Base-by-base conservation (phyloP, 2,797 vertebrate species). In the Poecilia gillii region DNA sequence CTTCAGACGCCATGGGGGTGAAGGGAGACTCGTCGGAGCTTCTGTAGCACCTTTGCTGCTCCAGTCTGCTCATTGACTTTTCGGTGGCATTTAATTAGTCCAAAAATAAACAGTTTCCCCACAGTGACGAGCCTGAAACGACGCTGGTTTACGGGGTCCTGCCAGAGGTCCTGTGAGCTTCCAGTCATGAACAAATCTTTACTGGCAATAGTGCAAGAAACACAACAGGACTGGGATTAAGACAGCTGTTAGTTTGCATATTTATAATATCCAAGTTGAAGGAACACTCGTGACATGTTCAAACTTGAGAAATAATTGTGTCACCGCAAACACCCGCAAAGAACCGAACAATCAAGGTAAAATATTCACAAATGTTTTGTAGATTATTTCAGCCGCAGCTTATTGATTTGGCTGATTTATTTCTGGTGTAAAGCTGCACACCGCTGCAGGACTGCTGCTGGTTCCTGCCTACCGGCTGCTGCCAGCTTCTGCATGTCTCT, bases 21-120 rank as follows among this genome's bases (percentile, higher is more conserved):
- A 1, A 13, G 45, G 45, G 1, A 20, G 49, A 31, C 18, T 78
- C 5, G 1, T 46, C 75, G 51, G 31, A 72, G 78, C 77, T 75
- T 81, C 49, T 41, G 9, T 49, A 76, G 74, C 72, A 59, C 28
- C 43, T 73, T 78, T 80, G 70, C 28, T 76, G n/a, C 28, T 81
- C 73, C 36, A 5, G 33, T 75, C 36, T 73, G 51, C 70, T 3
- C 59, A 77, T 85, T 76, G 79, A 78, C 80, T 88, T 78, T 77
- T 28, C 39, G 76, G 41, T 49, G 20, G 68, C 77, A 74, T 81
- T 81, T 74, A 84, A 76, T 81, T 75, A 55, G 43, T 41, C 57
- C 36, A 55, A 39, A 73, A 62, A 74, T 70, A 76, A 79, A 74
- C 31, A 72, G 2, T 2, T 31, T 43, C 4, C 39, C 39, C 1